Conservation (phyloP, 2,888 invertebrate species). For the Rhamphomyia laevipes region DNA sequence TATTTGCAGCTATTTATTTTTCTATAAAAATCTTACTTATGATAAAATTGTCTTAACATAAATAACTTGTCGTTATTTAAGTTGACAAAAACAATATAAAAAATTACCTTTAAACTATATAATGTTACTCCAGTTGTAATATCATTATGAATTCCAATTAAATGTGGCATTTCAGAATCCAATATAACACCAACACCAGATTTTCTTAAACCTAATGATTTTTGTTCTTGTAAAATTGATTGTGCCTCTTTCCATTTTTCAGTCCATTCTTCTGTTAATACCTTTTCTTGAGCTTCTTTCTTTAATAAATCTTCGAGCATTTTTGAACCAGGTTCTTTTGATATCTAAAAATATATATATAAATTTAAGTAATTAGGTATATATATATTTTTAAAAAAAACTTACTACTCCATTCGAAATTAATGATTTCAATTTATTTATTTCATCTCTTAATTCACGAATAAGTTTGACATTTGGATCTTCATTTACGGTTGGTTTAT, state of each 20-base stretch:
- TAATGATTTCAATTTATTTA: slow-evolving; percentile 65
- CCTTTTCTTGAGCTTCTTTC: slow-evolving; percentile 83
- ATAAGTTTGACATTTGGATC: slow-evolving; percentile 82
- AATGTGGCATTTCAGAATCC: slow-evolving; percentile 83
- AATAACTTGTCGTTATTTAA: too few relatives aligned
- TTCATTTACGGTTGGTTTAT: slow-evolving; percentile 83
- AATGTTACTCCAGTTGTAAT: slow-evolving; percentile 83
- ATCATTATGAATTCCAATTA: slow-evolving; percentile 86
- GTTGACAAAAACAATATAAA: background rate
- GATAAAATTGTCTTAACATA: too few relatives aligned
- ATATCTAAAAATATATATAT: slow-evolving; percentile 30
- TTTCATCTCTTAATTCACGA: slow-evolving; percentile 72
- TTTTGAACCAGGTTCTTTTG: slow-evolving; percentile 47
- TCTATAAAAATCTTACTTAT: too few relatives aligned
- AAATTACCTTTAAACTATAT: slow-evolving; percentile 66
- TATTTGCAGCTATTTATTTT: too few relatives aligned
- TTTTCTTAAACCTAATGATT: slow-evolving; percentile 73
- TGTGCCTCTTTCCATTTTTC: slow-evolving; percentile 89
- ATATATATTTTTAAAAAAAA: slow-evolving; percentile 6
- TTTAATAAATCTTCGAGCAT: slow-evolving; percentile 76
- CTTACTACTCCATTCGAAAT: slow-evolving; percentile 55
- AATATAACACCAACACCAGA: slow-evolving; percentile 79
- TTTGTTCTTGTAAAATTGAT: slow-evolving; percentile 76
- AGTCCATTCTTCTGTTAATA: slow-evolving; percentile 83
- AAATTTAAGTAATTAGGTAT: background rate